A percentile compares a stretch with the other conserved stretches of the same genome.
Conservation (phyloP, 2,888 invertebrate genomes). For the Drosophila anomelani region DNA sequence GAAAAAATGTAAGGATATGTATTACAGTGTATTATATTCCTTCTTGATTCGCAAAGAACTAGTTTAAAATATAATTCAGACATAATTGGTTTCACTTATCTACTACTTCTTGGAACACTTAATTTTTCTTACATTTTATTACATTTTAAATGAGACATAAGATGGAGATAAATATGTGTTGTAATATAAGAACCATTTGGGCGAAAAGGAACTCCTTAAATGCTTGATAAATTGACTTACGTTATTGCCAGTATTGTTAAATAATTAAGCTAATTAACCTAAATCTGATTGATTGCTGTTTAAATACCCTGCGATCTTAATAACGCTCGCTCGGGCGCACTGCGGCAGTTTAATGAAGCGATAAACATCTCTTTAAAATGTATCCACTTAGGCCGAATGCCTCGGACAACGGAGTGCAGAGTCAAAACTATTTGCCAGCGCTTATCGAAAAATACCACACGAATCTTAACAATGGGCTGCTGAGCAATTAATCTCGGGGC, state of each 20-base stretch:
- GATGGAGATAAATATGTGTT: background rate
- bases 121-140: background rate
- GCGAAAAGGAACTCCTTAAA: background rate
- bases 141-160: background rate
- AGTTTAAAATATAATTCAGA: background rate
- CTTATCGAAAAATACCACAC: constrained; percentile 49
- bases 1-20: no score
- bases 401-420: constrained; percentile 25
- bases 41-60: background rate
- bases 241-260: constrained; percentile 1
- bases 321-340: constrained; percentile 23
- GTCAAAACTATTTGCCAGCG: constrained; percentile 44
- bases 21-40: no score
- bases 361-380: constrained; percentile 34
- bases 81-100: background rate
- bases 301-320: constrained; percentile 20
- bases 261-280: constrained; percentile 3
- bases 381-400: constrained; percentile 38
- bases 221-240: background rate
- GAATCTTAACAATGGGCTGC: constrained; percentile 59
- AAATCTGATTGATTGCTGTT: constrained; percentile 24
- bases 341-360: constrained; percentile 4
- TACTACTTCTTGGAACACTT: background rate
- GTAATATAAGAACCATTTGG: background rate
- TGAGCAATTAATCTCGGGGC: constrained; percentile 65